Evolutionary conservation across 2,888 invertebrate species (phyloP).

Genomic region (Polietes domitor): DNA sequence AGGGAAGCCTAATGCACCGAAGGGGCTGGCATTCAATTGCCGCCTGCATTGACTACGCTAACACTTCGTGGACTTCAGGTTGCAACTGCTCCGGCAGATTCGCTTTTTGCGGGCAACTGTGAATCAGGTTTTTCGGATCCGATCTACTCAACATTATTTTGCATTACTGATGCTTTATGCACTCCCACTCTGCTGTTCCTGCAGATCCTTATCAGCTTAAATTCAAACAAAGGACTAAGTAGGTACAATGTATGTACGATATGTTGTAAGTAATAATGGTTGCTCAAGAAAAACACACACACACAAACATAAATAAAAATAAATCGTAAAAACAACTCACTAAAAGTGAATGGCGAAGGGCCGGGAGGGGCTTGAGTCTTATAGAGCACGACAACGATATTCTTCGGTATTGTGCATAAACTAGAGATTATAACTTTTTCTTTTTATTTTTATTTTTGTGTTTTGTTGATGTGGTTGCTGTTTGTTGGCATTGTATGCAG

Average conservation of each 20-base stretch:
- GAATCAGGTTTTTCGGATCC: constrained; percentile 9
- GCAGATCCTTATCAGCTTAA: constrained; percentile 67
- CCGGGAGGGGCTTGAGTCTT: not conserved
- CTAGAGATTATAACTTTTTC: constrained; percentile 61
- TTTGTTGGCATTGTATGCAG: constrained; percentile 32
- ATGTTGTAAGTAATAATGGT: constrained; percentile 39
- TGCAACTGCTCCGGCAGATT: not conserved
- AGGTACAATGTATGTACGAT: constrained; percentile 29
- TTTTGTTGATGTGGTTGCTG: constrained; percentile 26
- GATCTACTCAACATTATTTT: constrained; percentile 19
- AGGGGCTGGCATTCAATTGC: not conserved
- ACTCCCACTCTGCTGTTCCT: constrained; percentile 35
- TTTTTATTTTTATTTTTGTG: constrained; percentile 20
- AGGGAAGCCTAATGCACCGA: not conserved
- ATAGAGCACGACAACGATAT: constrained; percentile 23
- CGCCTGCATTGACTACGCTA: not conserved
- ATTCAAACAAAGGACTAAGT: constrained; percentile 69
- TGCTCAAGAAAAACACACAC: constrained; percentile 38
- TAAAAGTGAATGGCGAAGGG: constrained; percentile 6
- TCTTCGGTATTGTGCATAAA: constrained; percentile 62
- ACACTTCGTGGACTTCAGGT: constrained; percentile 11
- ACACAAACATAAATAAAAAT: constrained; percentile 11
- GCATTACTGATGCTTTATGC: constrained; percentile 32
- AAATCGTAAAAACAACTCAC: constrained; percentile 17
- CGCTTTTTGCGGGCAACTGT: too few species aligned